phyloP scores from a whole-genome alignment of 2,113 vertebrate species.

The Eubucco bourcierii region DNA sequence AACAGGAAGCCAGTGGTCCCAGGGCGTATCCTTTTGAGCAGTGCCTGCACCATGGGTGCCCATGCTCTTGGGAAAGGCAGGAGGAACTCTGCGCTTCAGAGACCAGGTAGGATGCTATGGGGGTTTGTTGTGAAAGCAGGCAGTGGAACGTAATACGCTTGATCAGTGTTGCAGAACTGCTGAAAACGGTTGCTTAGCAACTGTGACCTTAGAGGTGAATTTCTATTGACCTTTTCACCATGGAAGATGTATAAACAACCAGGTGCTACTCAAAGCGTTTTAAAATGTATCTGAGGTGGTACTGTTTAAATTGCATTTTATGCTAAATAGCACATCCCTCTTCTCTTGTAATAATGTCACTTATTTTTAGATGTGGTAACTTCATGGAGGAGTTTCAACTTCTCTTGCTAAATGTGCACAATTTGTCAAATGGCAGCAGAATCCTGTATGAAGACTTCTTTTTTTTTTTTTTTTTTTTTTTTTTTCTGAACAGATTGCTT shows the following conservation, averaged over 20 bases:
- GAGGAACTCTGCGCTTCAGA: not conserved
- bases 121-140: constrained; percentile 59
- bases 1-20: constrained; percentile 88
- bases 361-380: constrained; percentile 24
- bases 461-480: not conserved
- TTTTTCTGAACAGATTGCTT: constrained; percentile 6
- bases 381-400: not conserved
- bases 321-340: not conserved
- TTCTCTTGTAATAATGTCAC: constrained; percentile 15
- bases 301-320: constrained; percentile 49
- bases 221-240: constrained; percentile 75
- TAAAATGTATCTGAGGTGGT: constrained; percentile 12
- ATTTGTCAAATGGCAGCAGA: constrained; percentile 41
- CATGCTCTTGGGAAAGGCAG: fast-evolving
- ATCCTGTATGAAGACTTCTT: not conserved
- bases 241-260: constrained; percentile 71
- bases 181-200: constrained; percentile 84
- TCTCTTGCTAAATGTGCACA: not conserved
- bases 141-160: constrained; percentile 64
- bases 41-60: not conserved
- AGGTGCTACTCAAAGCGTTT: constrained; percentile 66
- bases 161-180: constrained; percentile 71
- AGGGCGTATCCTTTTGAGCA: constrained; percentile 85
- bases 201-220: constrained; percentile 76
- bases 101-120: constrained; percentile 70